These are phyloP conservation scores for Xanthostigma xanthostigma DNA, from an alignment of 2,888 invertebrate species.

Conservation along the genomic window DNA sequence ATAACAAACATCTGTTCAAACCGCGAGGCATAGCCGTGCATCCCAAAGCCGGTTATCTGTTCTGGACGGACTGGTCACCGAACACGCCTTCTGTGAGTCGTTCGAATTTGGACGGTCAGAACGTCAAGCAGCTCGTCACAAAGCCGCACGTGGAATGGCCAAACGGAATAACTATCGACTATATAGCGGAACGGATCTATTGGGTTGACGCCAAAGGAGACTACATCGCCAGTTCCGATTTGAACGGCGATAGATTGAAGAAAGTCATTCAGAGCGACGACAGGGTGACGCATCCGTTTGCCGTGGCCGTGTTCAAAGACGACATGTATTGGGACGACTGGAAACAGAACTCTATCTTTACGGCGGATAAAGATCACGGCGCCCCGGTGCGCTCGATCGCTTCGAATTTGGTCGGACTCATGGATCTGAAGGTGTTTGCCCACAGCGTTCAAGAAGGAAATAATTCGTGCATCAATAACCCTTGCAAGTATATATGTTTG, in stretches of 20 bases:
- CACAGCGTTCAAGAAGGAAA: constrained; percentile 59
- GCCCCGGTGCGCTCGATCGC: constrained; percentile 40
- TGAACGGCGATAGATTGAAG: constrained; percentile 51
- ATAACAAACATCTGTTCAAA: constrained; percentile 45
- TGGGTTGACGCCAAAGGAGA: constrained; percentile 79
- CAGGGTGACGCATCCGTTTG: constrained; percentile 68
- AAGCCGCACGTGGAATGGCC: constrained; percentile 66
- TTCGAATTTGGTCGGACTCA: constrained; percentile 42
- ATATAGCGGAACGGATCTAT: constrained; percentile 64
- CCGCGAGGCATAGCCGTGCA: constrained; percentile 72
- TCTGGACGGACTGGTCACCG: constrained; percentile 81
- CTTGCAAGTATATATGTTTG: constrained; percentile 64
- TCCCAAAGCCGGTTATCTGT: constrained; percentile 64
- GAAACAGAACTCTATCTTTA: constrained; percentile 63
- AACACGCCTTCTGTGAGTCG: constrained; percentile 63
- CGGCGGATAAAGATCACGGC: constrained; percentile 65
- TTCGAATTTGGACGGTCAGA: constrained; percentile 63
- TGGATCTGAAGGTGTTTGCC: constrained; percentile 73
- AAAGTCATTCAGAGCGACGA: constrained; percentile 49
- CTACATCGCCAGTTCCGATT: constrained; percentile 62
- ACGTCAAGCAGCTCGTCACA: constrained; percentile 47
- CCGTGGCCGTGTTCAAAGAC: constrained; percentile 72
- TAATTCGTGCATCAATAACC: constrained; percentile 48
- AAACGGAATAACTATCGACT: constrained; percentile 75
- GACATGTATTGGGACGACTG: constrained; percentile 85